phyloP scores from a whole-genome alignment of 2,797 vertebrate genomes.

The Labroides dimidiatus region DNA sequence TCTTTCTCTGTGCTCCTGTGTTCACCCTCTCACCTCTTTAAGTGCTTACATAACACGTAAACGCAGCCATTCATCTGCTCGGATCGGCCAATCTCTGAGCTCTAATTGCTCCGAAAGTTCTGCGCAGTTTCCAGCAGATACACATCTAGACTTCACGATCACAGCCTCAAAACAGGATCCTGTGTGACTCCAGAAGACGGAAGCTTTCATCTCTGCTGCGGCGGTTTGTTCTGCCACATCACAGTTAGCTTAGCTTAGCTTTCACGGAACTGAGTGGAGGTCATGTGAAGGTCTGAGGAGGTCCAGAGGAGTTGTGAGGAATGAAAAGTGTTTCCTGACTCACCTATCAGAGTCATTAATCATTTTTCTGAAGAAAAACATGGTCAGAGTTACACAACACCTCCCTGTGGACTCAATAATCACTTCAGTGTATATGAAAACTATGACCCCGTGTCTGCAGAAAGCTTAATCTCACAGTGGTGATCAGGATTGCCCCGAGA shows the following conservation, averaged over 20 bases:
- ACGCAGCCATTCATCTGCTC: conserved; percentile 40
- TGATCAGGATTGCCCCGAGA: too few species aligned
- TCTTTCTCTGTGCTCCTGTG: too few species aligned
- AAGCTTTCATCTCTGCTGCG: conserved; percentile 30
- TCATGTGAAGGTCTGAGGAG: conserved; percentile 37
- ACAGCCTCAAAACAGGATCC: neutral
- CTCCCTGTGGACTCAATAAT: neutral
- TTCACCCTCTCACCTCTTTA: too few species aligned
- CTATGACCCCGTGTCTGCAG: neutral
- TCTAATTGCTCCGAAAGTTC: conserved; percentile 41
- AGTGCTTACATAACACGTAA: too few species aligned
- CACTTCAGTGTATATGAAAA: neutral
- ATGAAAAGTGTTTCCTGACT: conserved; percentile 30
- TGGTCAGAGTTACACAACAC: conserved; percentile 4
- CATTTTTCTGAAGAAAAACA: neutral
- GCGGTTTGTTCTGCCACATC: conserved; percentile 21
- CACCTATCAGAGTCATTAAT: conserved; percentile 11
- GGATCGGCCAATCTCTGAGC: conserved; percentile 49
- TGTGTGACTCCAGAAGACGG: conserved; percentile 29
- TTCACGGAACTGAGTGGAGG: conserved; percentile 23
- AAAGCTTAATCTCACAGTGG: too few species aligned
- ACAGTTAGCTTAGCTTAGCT: too few species aligned
- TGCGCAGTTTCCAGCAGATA: conserved; percentile 50
- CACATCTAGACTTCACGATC: conserved; percentile 46
- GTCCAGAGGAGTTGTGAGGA: conserved; percentile 20